Evolutionary conservation across 2,888 invertebrate genomes (phyloP), one percentile per base, ranked within the genome.

Genomic region (Linnaemya tessellans): DNA sequence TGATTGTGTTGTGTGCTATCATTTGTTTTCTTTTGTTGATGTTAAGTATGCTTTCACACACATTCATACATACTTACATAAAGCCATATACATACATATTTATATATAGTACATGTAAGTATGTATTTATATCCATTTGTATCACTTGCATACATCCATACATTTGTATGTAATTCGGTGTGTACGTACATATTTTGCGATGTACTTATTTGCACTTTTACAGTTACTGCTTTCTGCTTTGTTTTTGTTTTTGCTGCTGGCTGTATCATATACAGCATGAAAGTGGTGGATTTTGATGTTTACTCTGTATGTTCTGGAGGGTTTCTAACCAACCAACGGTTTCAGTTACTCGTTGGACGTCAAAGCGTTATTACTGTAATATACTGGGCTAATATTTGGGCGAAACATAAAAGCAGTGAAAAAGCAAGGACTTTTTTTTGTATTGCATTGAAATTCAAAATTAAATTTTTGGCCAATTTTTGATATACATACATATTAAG

Each of bases 301-400:
- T 71, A 30, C 5, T n/a, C n/a, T n/a, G n/a, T 30, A 78, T 78
- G 77, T 71, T 78, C 22, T 65, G 79, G 15, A 80, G 60, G 75
- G 65, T 60, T 79, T 75, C 22, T 71, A 75, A 75, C 67, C 65
- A 62, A 80, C 65, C 67, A 75, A 79, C 74, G 85, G 74, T 85
- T 65, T 83, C 85, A 85, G 85, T 85, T 82, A 80, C 85, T 85
- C 75, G 79, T 22, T 71, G 65, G 54, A 82, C 64, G 74, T 62
- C 71, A 65, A 82, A 79, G 75, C 54, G 82, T 80, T 81, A 60
- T 62, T 60, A 84, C 46, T 41, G 35, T 35, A 22, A 25, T 22
- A 20, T 20, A 30, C 11, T 35, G 64, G 22, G 18, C 20, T 62
- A 65, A 18, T 43, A 56, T 9, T 38, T 49, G 35, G 35, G 38